phyloP scores from a whole-genome alignment of 2,888 invertebrate species.

The Phorcus lineatus region DNA sequence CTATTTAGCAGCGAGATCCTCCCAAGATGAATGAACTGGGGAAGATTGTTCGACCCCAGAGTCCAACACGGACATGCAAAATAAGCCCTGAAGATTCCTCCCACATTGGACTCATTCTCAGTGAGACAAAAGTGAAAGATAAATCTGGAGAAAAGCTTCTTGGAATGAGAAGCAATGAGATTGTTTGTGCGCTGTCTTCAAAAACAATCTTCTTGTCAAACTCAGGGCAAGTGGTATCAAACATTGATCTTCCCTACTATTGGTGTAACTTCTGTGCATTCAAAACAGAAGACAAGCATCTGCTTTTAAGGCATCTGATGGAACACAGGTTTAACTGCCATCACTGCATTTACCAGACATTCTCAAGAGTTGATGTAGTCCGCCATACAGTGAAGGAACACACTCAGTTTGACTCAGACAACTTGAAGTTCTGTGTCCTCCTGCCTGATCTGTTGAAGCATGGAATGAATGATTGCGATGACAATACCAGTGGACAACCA shows the following conservation, averaged over 20 bases:
- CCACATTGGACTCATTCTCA: constrained; percentile 44
- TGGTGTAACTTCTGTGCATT: constrained; percentile 64
- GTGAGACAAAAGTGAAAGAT: constrained; percentile 43
- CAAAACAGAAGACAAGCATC: constrained; percentile 48
- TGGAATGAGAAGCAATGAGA: constrained; percentile 39
- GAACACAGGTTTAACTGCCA: constrained; percentile 58
- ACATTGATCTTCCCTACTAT: constrained; percentile 49
- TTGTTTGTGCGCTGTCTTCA: constrained; percentile 55
- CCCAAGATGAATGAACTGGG: not conserved
- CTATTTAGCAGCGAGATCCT: too few relatives aligned
- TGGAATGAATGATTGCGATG: constrained; percentile 17
- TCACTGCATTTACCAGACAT: constrained; percentile 55
- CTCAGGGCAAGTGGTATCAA: constrained; percentile 42
- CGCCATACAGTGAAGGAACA: constrained; percentile 49
- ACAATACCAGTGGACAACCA: not conserved
- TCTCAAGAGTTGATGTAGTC: constrained; percentile 55
- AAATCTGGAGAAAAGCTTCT: constrained; percentile 29
- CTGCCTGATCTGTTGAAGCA: constrained; percentile 47
- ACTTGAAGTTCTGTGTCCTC: constrained; percentile 53
- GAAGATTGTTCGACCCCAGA: constrained; percentile 48
- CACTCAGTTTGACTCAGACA: constrained; percentile 38
- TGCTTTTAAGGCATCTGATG: constrained; percentile 52
- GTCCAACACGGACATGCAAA: constrained; percentile 53
- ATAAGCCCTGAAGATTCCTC: constrained; percentile 44
- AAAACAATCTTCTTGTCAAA: constrained; percentile 42